Evolutionary conservation across 2,113 vertebrate genomes (phyloP), one percentile per base, ranked within the genome.

Genomic region (Promerops cafer): DNA sequence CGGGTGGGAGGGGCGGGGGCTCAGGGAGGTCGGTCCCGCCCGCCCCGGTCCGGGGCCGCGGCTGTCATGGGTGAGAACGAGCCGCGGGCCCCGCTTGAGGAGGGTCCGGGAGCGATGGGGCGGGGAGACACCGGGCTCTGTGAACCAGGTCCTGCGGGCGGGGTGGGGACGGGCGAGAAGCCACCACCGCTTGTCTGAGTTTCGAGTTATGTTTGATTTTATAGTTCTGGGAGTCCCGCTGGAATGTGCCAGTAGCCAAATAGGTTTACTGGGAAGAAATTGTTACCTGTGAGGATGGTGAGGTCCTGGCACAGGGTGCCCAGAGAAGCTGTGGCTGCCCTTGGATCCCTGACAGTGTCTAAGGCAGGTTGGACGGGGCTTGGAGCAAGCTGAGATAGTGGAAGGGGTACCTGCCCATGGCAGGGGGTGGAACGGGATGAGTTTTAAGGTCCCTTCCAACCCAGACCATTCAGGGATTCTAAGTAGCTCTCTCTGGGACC

Each of bases 341-440:
- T 23, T 30, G 65, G 19, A 30, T n/a, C 40, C 9, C 63, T 77
- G 54, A 18, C 1, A 33, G 33, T 45, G 54, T 15, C 39, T 33
- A 3, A 37, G 22, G 56, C 49, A 4, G 49, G 16, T 0, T 47
- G 75, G 30, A 70, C 1, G 1, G 22, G 15, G 15, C 9, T 79
- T n/a, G 64, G 56, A 70, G 40, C 40, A 6, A 0, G 0, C 56
- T n/a, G 47, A 39, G 30, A 1, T 2, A 4, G 47, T 54, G 56
- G 74, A 9, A 78, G 16, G 28, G 63, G 49, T 79, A 19, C 23
- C 13, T 61, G 74, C n/a, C 28, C 64, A 0, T 5, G 42, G 42
- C 30, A 65, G 19, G 8, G 45, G 23, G 15, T 28, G 49, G 8
- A 1, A 47, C 8, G 1, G 30, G 15, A 7, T 49, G 31, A 19